These are phyloP conservation scores for Urocitellus parryii DNA, from an alignment of 2,113 vertebrate genomes.

Conservation along the genomic window DNA sequence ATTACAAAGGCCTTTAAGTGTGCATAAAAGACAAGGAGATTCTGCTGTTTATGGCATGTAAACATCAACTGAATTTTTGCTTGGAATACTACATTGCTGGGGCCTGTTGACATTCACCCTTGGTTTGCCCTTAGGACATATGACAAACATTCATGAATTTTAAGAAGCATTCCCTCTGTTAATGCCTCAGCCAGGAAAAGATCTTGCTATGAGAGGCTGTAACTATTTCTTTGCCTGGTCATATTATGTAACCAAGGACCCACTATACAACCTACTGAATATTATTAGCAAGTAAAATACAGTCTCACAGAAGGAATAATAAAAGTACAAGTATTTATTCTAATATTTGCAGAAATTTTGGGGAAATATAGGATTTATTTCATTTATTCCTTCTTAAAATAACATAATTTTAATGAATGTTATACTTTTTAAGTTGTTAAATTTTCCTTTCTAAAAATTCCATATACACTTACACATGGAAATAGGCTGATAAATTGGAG, in stretches of 20 bases:
- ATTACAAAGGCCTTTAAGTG: neutral
- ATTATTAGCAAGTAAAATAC: conserved; percentile 1
- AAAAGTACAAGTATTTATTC: conserved; percentile 20
- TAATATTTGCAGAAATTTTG: neutral
- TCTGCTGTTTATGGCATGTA: neutral
- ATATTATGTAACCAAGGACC: neutral
- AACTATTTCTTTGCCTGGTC: neutral
- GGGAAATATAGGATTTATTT: neutral
- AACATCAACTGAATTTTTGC: neutral
- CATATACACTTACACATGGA: neutral
- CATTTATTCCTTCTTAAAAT: conserved; percentile 52
- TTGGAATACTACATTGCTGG: neutral
- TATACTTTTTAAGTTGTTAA: neutral
- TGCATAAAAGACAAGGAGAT: accelerated
- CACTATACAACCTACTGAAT: neutral
- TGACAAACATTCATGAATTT: conserved; percentile 9
- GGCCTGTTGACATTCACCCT: neutral
- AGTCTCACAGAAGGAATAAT: neutral
- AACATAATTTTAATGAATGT: neutral
- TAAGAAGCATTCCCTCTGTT: conserved; percentile 32
- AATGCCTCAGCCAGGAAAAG: conserved; percentile 48
- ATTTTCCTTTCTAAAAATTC: neutral
- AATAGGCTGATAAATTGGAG: neutral
- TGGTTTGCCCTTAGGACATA: neutral
- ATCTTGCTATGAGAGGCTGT: neutral